phyloP scores from a whole-genome alignment of 2,888 invertebrate genomes.

The Calameuta idolon region DNA sequence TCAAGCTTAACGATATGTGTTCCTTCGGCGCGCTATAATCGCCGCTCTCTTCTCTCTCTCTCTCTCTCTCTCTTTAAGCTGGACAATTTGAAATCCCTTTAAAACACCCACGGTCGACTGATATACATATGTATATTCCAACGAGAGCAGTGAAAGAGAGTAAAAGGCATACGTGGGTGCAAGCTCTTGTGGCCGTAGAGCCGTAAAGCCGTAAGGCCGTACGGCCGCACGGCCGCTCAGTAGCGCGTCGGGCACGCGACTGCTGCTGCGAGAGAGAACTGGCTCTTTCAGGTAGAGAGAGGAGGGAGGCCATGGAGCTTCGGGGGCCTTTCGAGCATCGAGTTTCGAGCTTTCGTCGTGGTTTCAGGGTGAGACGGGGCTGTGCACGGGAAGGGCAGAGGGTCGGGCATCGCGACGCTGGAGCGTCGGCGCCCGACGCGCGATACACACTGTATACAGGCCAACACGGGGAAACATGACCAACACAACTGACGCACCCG shows the following conservation, averaged over 20 bases:
- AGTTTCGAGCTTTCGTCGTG: slow-evolving; percentile 43
- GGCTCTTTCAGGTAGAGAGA: slow-evolving; percentile 40
- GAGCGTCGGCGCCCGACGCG: slow-evolving; percentile 62
- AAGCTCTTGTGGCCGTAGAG: too few relatives aligned
- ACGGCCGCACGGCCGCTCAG: slow-evolving; percentile 56
- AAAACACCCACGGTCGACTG: background rate
- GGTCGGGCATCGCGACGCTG: slow-evolving; percentile 26
- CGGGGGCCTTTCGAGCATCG: slow-evolving; percentile 20
- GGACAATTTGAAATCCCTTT: slow-evolving; percentile 24
- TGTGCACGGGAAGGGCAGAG: slow-evolving; percentile 37
- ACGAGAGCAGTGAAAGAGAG: background rate
- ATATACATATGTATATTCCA: background rate
- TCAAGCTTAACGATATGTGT: slow-evolving; percentile 1
- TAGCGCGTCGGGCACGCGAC: slow-evolving; percentile 54
- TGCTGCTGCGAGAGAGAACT: slow-evolving; percentile 44
- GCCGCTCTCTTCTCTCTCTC: slow-evolving; percentile 25
- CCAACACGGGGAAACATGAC: too few relatives aligned
- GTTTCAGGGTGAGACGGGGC: slow-evolving; percentile 46
- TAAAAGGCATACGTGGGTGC: background rate
- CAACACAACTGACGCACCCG: slow-evolving; percentile 20
- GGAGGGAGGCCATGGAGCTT: slow-evolving; percentile 40
- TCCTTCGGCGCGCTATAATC: slow-evolving; percentile 22
- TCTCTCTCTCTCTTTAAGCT: slow-evolving; percentile 19
- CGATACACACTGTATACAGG: slow-evolving; percentile 40
- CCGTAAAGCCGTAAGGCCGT: slow-evolving; percentile 39